phyloP scores from a whole-genome alignment of 2,888 invertebrate species.

The Thecophora atra region DNA sequence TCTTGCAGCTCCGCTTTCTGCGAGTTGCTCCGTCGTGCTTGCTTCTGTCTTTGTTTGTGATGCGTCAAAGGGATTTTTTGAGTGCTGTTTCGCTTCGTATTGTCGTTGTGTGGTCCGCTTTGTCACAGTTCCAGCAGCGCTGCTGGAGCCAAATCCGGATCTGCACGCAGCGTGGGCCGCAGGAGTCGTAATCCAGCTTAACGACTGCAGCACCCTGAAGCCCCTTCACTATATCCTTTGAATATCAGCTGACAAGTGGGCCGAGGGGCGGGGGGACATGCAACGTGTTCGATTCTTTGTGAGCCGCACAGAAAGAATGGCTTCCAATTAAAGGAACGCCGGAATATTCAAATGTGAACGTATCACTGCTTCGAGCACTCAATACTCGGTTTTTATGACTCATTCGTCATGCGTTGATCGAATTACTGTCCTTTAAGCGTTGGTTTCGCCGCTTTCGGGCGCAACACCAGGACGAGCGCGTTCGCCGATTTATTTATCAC shows the following conservation, averaged over 20 bases:
- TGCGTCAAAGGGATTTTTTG: slow-evolving; percentile 19
- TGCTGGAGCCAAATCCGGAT: slow-evolving; percentile 23
- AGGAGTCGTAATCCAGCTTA: slow-evolving; percentile 36
- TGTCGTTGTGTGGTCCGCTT: slow-evolving; percentile 5
- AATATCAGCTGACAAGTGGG: slow-evolving; percentile 1
- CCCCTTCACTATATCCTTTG: slow-evolving; percentile 24
- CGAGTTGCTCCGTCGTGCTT: background rate
- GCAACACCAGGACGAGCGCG: background rate
- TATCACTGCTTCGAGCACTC: no score
- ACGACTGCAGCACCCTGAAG: slow-evolving; percentile 32
- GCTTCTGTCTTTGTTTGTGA: slow-evolving; percentile 23
- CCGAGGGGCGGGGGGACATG: background rate
- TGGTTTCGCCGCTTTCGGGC: background rate
- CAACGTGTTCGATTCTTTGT: background rate
- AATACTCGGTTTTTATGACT: no score
- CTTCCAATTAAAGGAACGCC: no score
- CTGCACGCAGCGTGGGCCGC: background rate
- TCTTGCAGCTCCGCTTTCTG: background rate
- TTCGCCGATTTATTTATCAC: no score
- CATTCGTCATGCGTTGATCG: no score
- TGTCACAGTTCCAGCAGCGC: slow-evolving; percentile 28
- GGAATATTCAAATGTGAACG: no score
- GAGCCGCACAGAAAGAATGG: no score
- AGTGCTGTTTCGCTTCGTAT: background rate
- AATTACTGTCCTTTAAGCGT: background rate